Conservation (phyloP, 1,140 invertebrate species). For the Stratiolaelaps scimitus region DNA sequence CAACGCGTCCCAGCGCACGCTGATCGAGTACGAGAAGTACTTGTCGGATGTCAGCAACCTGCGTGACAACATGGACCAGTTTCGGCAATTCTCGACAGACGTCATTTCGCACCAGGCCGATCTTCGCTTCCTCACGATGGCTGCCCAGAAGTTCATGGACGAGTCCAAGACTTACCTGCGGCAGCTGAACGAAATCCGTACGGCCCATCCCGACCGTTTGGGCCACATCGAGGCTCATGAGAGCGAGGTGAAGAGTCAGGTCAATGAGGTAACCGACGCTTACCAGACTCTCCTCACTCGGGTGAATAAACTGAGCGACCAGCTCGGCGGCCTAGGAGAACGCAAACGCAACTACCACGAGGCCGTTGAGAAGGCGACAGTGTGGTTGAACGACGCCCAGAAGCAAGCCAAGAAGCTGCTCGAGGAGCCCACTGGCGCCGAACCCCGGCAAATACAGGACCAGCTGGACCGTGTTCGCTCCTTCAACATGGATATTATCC, state of each 20-base stretch:
- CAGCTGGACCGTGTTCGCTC: conserved; percentile 70
- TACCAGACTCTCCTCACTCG: conserved; percentile 62
- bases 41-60: conserved; percentile 62
- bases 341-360: conserved; percentile 64
- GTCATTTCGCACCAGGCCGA: conserved; percentile 89
- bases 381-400: conserved; percentile 69
- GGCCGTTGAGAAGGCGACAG: conserved; percentile 65
- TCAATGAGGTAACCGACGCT: conserved; percentile 44
- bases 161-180: conserved; percentile 75
- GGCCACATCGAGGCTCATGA: conserved; percentile 61
- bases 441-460: conserved; percentile 70
- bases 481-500: conserved; percentile 69
- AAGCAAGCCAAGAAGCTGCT: conserved; percentile 59
- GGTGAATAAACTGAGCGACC: conserved; percentile 66
- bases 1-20: conserved; percentile 56
- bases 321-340: conserved; percentile 58
- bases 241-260: conserved; percentile 55
- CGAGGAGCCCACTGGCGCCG: conserved; percentile 66
- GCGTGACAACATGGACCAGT: conserved; percentile 52
- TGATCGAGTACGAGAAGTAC: conserved; percentile 73
- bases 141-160: conserved; percentile 83
- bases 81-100: conserved; percentile 69
- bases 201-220: conserved; percentile 60
- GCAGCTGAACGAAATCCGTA: conserved; percentile 68
- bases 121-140: conserved; percentile 81